phyloP scores from a whole-genome alignment of 2,888 invertebrate species.

The Galerucella calmariensis region DNA sequence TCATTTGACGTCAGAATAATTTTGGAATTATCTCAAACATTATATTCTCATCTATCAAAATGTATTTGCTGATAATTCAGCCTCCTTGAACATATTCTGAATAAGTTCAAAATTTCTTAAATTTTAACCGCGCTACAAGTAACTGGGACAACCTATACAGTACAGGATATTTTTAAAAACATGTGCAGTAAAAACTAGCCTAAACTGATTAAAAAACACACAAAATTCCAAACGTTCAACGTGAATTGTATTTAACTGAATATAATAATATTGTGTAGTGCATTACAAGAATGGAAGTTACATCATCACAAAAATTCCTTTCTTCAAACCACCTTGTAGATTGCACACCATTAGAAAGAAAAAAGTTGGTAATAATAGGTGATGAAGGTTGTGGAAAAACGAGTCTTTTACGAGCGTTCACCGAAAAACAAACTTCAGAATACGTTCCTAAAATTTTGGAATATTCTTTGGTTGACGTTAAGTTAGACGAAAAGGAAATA shows the following conservation, averaged over 20 bases:
- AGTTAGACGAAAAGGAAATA: neutral
- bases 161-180: neutral
- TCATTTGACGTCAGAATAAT: too few relatives aligned
- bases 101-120: too few relatives aligned
- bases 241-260: neutral
- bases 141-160: neutral
- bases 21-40: too few relatives aligned
- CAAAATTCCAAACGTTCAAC: neutral
- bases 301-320: neutral
- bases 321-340: neutral
- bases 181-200: neutral
- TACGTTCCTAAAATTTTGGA: conserved; percentile 14
- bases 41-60: too few relatives aligned
- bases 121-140: neutral
- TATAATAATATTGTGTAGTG: neutral
- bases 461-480: conserved; percentile 3
- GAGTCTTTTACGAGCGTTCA: conserved; percentile 11
- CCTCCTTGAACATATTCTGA: too few relatives aligned
- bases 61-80: too few relatives aligned
- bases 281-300: neutral
- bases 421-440: neutral
- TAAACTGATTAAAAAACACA: neutral
- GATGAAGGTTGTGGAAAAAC: conserved; percentile 12
- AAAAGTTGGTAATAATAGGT: conserved; percentile 9
- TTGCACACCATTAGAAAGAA: neutral